Evolutionary conservation across 1,140 invertebrate species (phyloP), one percentile per base, ranked within the genome.

Genomic region (Penaeus vannamei): DNA sequence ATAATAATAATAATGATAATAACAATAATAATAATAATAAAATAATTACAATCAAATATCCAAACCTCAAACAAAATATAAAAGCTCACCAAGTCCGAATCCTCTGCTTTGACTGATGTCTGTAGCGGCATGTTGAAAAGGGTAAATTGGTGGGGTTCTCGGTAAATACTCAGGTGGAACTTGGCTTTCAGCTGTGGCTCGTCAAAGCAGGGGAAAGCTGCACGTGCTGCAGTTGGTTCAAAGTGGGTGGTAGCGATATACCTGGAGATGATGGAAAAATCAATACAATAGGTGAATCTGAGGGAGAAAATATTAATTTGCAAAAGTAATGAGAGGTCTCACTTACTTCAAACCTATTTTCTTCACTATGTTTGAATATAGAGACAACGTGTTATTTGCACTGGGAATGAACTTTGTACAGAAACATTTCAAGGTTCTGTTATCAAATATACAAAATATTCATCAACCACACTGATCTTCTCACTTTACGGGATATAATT

Each of bases 191-290:
- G 96, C 82, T 98, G 96, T 0, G 98, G 98, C 92, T 99, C 98
- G 93, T 99, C 98, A 92, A 99, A 98, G 92, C 98, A 99, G 0
- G 98, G 98, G 92, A 99, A 99, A 0, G 98, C 98, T 86, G 96
- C 95, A 26, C 98, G 94, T 0, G 98, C 98, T 91, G 97, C 97
- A 12, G 97, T 98, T 81, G 98, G 96, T 93, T 99, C 97, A 92
- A 99, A 99, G 92, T 99, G 97, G 1, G 98, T 99, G 7, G 98
- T 97, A 0, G 98, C 98, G 84, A 99, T 94, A 92, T 96, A 96
- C 92, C 98, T 99, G 92, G 61, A 93, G 46, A 53, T 7, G 64
- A n/a, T 26, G 7, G 20, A 69, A 86, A 59, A 62, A 32, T 72
- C 4, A 46, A 23, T 42, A 20, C 22, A 60, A 53, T 20, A 32